These are phyloP conservation scores for Aeoliscus strigatus DNA, from an alignment of 2,797 vertebrate species.

Conservation along the genomic window DNA sequence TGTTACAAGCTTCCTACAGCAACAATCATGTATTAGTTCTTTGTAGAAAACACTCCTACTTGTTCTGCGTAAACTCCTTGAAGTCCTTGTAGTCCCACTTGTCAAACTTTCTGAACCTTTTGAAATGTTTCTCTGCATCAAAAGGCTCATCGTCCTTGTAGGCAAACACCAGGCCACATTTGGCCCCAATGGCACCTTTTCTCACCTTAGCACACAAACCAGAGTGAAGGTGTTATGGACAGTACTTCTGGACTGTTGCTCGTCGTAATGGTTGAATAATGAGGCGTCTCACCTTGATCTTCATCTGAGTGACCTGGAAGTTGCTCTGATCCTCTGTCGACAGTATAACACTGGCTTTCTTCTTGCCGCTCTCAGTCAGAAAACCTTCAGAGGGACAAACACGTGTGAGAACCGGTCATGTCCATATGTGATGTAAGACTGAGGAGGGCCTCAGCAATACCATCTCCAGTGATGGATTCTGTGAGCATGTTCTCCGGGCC, in stretches of 20 bases:
- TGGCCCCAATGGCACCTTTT: slow-evolving; percentile 91
- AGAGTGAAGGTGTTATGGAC: not conserved
- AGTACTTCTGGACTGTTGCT: not conserved
- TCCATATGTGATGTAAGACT: not conserved
- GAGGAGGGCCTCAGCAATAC: slow-evolving; percentile 58
- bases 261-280: not conserved
- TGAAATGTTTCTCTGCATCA: slow-evolving; percentile 91
- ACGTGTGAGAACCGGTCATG: not conserved
- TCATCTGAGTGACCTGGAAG: slow-evolving; percentile 95
- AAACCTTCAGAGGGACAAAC: slow-evolving; percentile 76
- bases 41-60: slow-evolving; percentile 71
- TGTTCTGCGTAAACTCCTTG: slow-evolving; percentile 86
- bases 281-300: slow-evolving; percentile 82
- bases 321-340: slow-evolving; percentile 87
- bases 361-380: slow-evolving; percentile 91
- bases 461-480: slow-evolving; percentile 87
- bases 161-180: slow-evolving; percentile 91
- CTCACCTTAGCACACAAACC: slow-evolving; percentile 77
- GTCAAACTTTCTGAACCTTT: slow-evolving; percentile 86
- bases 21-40: no score
- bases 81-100: slow-evolving; percentile 86
- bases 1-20: no score
- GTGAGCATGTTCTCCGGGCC: slow-evolving; percentile 93
- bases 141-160: slow-evolving; percentile 84
- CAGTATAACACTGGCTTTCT: slow-evolving; percentile 89